Evolutionary conservation across 2,888 invertebrate species (phyloP), one percentile per base, ranked within the genome.

Genomic region (Drosophila neonasuta): DNA sequence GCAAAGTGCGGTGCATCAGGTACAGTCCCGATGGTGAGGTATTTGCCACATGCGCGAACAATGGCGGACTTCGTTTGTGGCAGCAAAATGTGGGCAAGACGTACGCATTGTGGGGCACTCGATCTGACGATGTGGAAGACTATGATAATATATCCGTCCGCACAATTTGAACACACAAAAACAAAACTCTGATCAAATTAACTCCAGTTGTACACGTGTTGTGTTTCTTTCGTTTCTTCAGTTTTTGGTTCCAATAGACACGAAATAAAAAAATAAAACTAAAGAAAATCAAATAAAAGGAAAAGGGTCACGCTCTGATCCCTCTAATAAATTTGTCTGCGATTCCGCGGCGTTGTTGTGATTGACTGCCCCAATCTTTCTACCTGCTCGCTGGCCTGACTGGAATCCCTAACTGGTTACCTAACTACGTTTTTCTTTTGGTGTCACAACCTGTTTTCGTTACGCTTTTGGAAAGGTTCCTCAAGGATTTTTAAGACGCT

Each of bases 21-120:
- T 98, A 97, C 92, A 97, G 97, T 29, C 98, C 98, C 1, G 98
- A 98, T 91, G 98, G 98, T 13, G 97, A 98, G 91, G 92, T 98
- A 69, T 98, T 97, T 91, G 98, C 97, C 13, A 96, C 97, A 54
- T 96, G 97, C 2, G 96, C 97, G 8, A 97, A 97, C 91, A 97
- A 97, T 91, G 98, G 98, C 70, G 98, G 97, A 0, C 93, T 98
- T 77, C 93, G 97, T 70, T 93, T 98, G 74, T 98, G 98, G 98
- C 98, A 98, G 91, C 97, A 96, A 54, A 95, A 95, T 56, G 95
- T 97, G 42, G 98, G 98, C 56, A 97, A 97, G 90, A 97, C 95
- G 13, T 97, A 97, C 91, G 97, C 96, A 0, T 92, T 97, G 65
- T 97, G 97, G 97, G 46, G 44, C 95, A 96, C 83, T 95, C 95